A percentile compares a stretch with the other conserved stretches of the same genome.
phyloP scores from a whole-genome alignment of 2,888 invertebrate species.

The Cheilosia grossa region DNA sequence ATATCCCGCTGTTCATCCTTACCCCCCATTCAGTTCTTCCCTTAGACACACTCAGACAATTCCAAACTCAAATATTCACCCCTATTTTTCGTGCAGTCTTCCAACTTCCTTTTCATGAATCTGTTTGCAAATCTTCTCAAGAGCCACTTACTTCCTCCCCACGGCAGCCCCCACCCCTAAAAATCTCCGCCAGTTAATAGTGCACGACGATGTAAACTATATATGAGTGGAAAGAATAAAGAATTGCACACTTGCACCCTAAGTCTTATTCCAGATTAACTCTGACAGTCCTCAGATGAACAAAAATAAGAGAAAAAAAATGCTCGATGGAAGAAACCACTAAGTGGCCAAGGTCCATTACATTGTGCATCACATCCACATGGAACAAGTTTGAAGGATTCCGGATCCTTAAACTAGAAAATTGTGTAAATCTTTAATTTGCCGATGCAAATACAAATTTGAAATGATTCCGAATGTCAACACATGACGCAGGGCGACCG shows the following conservation, averaged over 20 bases:
- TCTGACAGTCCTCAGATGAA: neutral
- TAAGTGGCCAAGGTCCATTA: neutral
- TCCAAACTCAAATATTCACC: neutral
- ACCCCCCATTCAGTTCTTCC: neutral
- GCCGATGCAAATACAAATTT: no score
- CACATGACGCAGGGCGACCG: neutral
- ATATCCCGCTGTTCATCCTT: neutral
- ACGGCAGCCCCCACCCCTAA: neutral
- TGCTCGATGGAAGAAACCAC: neutral
- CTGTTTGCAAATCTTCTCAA: constrained; percentile 19
- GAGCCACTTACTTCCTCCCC: constrained; percentile 31
- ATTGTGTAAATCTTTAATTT: no score
- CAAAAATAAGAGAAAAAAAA: neutral
- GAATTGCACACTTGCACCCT: constrained; percentile 37
- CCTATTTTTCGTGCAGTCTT: neutral
- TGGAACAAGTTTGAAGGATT: neutral
- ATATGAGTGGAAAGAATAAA: constrained; percentile 10
- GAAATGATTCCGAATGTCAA: neutral
- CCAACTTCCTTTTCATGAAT: constrained; percentile 8
- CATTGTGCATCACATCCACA: neutral
- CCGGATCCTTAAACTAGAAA: no score
- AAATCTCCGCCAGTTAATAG: constrained; percentile 14
- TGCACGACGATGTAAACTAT: constrained; percentile 19
- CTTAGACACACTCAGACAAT: neutral
- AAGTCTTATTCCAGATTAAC: neutral